Conservation (phyloP, 2,888 invertebrate genomes). For the Tetanocera ferruginea region DNA sequence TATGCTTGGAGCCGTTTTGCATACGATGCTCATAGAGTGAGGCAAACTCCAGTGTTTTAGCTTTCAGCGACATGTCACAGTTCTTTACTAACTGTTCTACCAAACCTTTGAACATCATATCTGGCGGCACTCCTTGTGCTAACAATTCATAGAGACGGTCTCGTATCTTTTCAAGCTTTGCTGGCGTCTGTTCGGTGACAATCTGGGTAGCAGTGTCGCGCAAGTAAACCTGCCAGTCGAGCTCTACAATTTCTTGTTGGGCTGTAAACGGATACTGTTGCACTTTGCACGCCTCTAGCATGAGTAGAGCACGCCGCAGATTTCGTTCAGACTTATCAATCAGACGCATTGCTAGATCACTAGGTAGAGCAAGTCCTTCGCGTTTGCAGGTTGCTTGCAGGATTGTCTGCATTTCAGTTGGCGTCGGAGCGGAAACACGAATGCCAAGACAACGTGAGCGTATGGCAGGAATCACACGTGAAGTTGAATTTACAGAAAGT, state of each 20-base stretch:
- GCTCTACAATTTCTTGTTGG: constrained; percentile 85
- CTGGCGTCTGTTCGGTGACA: constrained; percentile 87
- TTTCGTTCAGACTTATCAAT: constrained; percentile 88
- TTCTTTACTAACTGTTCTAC: constrained; percentile 86
- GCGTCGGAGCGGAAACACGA: constrained; percentile 89
- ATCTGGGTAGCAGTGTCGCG: constrained; percentile 89
- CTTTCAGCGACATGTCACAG: constrained; percentile 91
- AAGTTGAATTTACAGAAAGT: constrained; percentile 93
- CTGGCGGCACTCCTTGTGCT: constrained; percentile 93
- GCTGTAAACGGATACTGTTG: constrained; percentile 88
- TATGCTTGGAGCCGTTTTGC: constrained; percentile 91
- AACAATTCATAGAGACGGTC: constrained; percentile 93
- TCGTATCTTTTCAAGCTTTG: constrained; percentile 86
- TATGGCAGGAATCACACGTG: constrained; percentile 97
- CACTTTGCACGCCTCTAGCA: constrained; percentile 94
- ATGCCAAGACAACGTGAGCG: constrained; percentile 94
- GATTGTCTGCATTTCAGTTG: constrained; percentile 80
- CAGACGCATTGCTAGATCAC: constrained; percentile 82
- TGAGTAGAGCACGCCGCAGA: constrained; percentile 90
- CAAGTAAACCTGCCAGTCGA: constrained; percentile 95
- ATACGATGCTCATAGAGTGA: constrained; percentile 94
- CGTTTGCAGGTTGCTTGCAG: constrained; percentile 79
- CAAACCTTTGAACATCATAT: constrained; percentile 90
- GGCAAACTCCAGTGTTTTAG: constrained; percentile 86
- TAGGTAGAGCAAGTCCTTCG: constrained; percentile 84